A percentile compares a stretch with the other conserved stretches of the same genome.
phyloP scores from a whole-genome alignment of 2,888 invertebrate genomes.

The Chromoteleia sp. region DNA sequence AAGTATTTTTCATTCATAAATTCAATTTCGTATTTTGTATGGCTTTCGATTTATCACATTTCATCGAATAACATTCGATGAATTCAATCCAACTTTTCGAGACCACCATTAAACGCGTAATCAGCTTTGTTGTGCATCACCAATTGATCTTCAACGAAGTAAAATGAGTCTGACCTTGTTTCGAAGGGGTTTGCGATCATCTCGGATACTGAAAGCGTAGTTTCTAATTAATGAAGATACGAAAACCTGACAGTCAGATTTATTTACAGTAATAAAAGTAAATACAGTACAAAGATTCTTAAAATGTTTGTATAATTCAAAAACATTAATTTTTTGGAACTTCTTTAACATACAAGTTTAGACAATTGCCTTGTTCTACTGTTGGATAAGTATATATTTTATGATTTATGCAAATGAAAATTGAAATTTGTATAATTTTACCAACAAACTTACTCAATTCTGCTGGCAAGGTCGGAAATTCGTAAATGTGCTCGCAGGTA shows the following conservation, averaged over 20 bases:
- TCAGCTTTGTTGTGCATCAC: conserved; percentile 99
- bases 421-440: not conserved
- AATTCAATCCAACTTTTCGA: conserved; percentile 86
- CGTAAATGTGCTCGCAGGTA: conserved; percentile 99
- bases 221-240: too few species aligned
- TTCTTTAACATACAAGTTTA: too few species aligned
- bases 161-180: conserved; percentile 99
- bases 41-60: conserved; percentile 52
- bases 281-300: too few species aligned
- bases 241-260: too few species aligned
- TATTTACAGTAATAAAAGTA: too few species aligned
- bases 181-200: conserved; percentile 99
- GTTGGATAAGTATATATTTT: too few species aligned
- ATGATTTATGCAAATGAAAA: not conserved
- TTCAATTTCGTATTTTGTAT: conserved; percentile 24
- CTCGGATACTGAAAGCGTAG: conserved; percentile 91
- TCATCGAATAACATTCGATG: conserved; percentile 1
- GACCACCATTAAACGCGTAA: conserved; percentile 97
- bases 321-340: too few species aligned
- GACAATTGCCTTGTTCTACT: too few species aligned
- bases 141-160: conserved; percentile 98
- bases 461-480: conserved; percentile 95
- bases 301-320: too few species aligned
- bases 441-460: conserved; percentile 90
- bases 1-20: conserved; percentile 13